A percentile compares a stretch with the other conserved stretches of the same genome.
These are phyloP conservation scores for Opisthocomus hoazin DNA, from an alignment of 2,113 vertebrate genomes.

Conservation along the genomic window DNA sequence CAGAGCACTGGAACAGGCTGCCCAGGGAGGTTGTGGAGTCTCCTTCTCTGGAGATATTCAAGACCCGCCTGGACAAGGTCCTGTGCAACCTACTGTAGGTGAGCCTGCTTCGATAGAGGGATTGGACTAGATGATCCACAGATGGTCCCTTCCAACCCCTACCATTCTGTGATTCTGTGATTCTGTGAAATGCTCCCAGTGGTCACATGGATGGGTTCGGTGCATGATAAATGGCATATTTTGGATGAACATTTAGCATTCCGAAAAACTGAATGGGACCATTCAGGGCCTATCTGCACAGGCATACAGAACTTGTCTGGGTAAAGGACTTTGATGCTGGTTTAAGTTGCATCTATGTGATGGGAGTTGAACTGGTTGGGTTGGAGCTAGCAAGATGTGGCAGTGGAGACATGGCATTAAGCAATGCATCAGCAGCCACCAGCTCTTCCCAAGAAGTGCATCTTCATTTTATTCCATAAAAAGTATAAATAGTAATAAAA, in stretches of 20 bases:
- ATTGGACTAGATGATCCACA: too few relatives aligned
- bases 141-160: too few relatives aligned
- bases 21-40: too few relatives aligned
- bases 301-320: not conserved
- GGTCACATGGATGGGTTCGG: not conserved
- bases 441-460: not conserved
- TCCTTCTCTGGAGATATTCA: too few relatives aligned
- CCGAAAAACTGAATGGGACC: not conserved
- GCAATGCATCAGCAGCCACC: not conserved
- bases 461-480: not conserved
- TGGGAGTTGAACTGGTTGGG: not conserved
- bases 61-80: too few relatives aligned
- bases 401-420: not conserved
- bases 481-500: not conserved
- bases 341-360: not conserved
- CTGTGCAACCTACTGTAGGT: too few relatives aligned
- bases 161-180: too few relatives aligned
- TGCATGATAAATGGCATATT: not conserved
- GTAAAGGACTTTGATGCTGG: not conserved
- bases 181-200: not conserved
- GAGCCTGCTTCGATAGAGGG: too few relatives aligned
- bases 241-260: not conserved
- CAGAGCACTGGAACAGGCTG: too few relatives aligned
- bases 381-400: not conserved
- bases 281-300: not conserved